phyloP scores from a whole-genome alignment of 2,888 invertebrate genomes.

The Beris morrisii region DNA sequence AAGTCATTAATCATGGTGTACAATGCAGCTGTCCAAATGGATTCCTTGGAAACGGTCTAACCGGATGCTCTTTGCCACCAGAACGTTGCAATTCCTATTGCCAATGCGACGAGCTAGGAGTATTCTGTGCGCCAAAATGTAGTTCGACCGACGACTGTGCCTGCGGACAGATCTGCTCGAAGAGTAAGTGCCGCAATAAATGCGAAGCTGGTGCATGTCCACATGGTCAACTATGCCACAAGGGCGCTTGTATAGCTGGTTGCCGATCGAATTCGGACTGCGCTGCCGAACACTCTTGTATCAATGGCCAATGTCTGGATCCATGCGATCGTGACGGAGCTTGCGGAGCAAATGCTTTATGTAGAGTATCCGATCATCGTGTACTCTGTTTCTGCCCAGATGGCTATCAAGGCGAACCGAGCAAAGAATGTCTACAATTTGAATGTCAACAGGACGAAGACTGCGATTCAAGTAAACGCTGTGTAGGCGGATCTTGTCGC shows the following conservation, averaged over 20 bases:
- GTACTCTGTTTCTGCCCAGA: constrained; percentile 86
- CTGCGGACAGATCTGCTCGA: constrained; percentile 78
- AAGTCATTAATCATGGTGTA: constrained; percentile 79
- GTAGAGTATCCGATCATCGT: constrained; percentile 77
- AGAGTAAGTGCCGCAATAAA: constrained; percentile 71
- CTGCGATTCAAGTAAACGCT: constrained; percentile 76
- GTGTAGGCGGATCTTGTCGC: constrained; percentile 73
- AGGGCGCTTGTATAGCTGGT: constrained; percentile 75
- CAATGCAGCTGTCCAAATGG: constrained; percentile 84
- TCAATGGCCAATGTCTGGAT: constrained; percentile 68
- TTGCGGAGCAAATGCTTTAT: constrained; percentile 80
- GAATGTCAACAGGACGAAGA: constrained; percentile 77
- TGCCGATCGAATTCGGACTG: constrained; percentile 81
- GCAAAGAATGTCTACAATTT: constrained; percentile 71
- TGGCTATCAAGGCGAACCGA: constrained; percentile 81
- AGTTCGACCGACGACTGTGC: constrained; percentile 68
- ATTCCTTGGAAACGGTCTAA: constrained; percentile 79
- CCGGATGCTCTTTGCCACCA: constrained; percentile 73
- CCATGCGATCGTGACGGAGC: constrained; percentile 68
- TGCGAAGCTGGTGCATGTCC: constrained; percentile 73
- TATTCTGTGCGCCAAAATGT: constrained; percentile 74
- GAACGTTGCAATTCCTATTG: constrained; percentile 75
- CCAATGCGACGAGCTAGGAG: constrained; percentile 76
- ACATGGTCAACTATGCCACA: constrained; percentile 74
- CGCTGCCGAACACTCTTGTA: constrained; percentile 73